These are phyloP conservation scores for Lophura nycthemera DNA, from an alignment of 2,113 vertebrate species.

Conservation along the genomic window DNA sequence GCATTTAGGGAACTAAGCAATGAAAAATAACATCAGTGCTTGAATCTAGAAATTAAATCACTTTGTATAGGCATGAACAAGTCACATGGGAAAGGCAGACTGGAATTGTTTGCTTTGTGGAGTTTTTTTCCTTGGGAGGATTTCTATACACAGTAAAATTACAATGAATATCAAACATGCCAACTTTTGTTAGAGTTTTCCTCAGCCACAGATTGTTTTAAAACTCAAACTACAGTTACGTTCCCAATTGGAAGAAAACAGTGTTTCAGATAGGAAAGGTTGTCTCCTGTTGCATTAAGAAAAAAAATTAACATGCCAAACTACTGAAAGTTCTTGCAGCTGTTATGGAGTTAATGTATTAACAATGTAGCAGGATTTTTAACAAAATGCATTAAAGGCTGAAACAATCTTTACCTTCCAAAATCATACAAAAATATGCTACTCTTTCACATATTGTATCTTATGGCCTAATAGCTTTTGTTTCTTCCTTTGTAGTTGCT, in stretches of 20 bases:
- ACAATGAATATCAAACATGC: conserved; percentile 74
- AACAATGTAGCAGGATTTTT: conserved; percentile 42
- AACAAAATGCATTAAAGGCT: conserved; percentile 11
- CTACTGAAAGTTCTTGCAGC: conserved; percentile 59
- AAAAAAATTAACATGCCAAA: conserved; percentile 32
- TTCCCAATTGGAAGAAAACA: conserved; percentile 72
- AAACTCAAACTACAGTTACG: conserved; percentile 72
- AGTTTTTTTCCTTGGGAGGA: conserved; percentile 72
- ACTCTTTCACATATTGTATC: neutral
- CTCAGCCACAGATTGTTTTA: conserved; percentile 75
- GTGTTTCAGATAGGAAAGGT: conserved; percentile 76
- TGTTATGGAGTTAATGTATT: conserved; percentile 24
- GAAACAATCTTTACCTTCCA: neutral
- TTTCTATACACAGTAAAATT: conserved; percentile 74
- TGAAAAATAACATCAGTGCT: conserved; percentile 68
- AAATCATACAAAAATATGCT: neutral
- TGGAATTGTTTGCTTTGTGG: conserved; percentile 63
- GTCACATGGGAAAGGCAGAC: conserved; percentile 69
- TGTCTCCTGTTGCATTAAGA: conserved; percentile 70
- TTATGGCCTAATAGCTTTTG: neutral
- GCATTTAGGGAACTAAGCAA: conserved; percentile 69
- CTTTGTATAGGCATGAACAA: conserved; percentile 67
- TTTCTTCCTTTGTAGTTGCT: neutral
- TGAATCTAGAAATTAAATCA: conserved; percentile 70
- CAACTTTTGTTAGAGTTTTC: conserved; percentile 69